Evolutionary conservation across 1,140 invertebrate species (phyloP), one percentile per base, ranked within the genome.

Genomic region (Tetraneura akinire): DNA sequence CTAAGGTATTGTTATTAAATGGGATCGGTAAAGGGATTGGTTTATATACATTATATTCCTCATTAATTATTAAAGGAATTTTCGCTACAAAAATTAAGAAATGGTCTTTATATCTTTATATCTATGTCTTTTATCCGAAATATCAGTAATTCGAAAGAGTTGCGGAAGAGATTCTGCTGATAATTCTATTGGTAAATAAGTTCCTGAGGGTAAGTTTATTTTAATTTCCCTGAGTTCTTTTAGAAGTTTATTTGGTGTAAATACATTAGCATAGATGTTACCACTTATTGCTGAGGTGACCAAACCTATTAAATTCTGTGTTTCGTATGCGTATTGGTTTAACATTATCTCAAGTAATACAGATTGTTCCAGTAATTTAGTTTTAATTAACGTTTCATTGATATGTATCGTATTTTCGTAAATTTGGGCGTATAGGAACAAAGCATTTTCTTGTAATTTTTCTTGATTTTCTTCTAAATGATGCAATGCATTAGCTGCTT

Each of bases 71-170:
- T 53, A 53, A 53, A 53, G 51, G 51, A 14, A 53, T 53, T 53
- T 53, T 53, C 51, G 51, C 14, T 53, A 53, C 16, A 14, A 53
- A 53, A 53, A 53, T 53, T 53, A 53, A 53, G 51, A 53, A 53
- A 53, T 53, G 51, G 16, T 53, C 18, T 53, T 53, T 53, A 14
- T 53, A 8, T n/a, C n/a, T n/a, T n/a, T n/a, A n/a, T n/a, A n/a
- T n/a, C n/a, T n/a, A n/a, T n/a, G n/a, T n/a, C n/a, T n/a, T 53
- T n/a, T 53, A 2, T n/a, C 51, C n/a, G 51, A 53, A 53, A 18
- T 53, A 14, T 53, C 51, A n/a, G 51, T 53, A 53, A 53, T 53
- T 53, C n/a, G 51, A 53, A n/a, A 53, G 51, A 53, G 51, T 53
- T 53, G 51, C n/a, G 51, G 51, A 14, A 53, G 51, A 53, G 51